Conservation (phyloP, 1,140 invertebrate genomes). For the Platorchestia sp. region DNA sequence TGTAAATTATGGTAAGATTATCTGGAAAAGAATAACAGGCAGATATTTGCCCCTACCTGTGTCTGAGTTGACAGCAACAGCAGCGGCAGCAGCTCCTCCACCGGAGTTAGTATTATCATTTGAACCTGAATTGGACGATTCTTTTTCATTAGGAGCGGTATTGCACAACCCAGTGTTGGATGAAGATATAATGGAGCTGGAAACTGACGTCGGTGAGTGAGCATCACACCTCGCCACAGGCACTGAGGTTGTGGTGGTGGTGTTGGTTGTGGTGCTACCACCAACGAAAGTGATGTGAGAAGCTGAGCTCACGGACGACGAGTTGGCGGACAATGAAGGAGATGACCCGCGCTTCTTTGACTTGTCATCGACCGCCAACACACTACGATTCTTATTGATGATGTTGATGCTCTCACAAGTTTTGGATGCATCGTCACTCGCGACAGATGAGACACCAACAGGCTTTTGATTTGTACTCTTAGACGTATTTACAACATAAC, state of each 20-base stretch:
- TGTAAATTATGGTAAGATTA: too few species aligned
- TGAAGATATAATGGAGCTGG: background rate
- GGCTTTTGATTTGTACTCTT: conserved; percentile 60
- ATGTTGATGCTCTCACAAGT: conserved; percentile 66
- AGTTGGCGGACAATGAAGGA: background rate
- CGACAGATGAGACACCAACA: conserved; percentile 58
- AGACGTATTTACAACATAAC: conserved; percentile 57
- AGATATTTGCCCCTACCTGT: background rate
- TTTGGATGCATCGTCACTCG: conserved; percentile 61
- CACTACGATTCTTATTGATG: conserved; percentile 61
- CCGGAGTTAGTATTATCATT: background rate
- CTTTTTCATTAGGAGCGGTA: background rate
- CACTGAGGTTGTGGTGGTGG: conserved; percentile 21
- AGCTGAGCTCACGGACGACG: background rate
- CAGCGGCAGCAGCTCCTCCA: background rate
- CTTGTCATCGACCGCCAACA: background rate
- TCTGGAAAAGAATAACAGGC: background rate
- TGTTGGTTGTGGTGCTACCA: background rate
- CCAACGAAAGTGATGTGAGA: conserved; percentile 7
- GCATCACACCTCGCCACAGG: background rate
- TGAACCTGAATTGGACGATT: background rate
- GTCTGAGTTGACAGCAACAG: background rate
- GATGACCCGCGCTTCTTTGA: background rate
- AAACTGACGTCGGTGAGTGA: background rate
- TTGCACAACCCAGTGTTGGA: background rate